phyloP scores from a whole-genome alignment of 2,888 invertebrate genomes.

The Agrochola macilenta region DNA sequence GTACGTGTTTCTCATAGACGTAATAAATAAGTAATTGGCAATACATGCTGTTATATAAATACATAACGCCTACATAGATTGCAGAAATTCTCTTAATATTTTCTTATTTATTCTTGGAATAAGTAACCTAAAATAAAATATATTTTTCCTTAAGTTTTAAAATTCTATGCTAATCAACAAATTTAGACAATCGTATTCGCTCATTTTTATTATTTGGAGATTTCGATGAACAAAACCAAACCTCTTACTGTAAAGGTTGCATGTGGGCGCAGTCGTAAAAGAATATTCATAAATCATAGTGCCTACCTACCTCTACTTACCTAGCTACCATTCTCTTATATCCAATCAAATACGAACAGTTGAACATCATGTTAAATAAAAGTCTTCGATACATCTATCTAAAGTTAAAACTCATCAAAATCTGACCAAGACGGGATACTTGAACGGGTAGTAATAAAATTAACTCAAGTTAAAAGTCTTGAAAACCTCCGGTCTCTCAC shows the following conservation, averaged over 20 bases:
- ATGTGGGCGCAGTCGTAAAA: constrained; percentile 44
- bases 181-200: neutral
- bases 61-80: neutral
- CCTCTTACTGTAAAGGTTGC: constrained; percentile 21
- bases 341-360: constrained; percentile 11
- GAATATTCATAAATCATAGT: constrained; percentile 24
- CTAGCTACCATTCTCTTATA: neutral
- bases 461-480: constrained; percentile 25
- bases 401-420: constrained; percentile 10
- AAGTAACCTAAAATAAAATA: neutral
- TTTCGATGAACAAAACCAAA: constrained; percentile 27
- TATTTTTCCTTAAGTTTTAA: too few relatives aligned
- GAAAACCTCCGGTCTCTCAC: constrained; percentile 29
- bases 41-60: constrained; percentile 2
- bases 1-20: constrained; percentile 6
- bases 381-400: neutral
- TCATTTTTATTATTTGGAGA: constrained; percentile 17
- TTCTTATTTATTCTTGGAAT: neutral
- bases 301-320: constrained; percentile 1
- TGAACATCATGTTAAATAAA: neutral
- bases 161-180: neutral
- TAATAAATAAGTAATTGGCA: constrained; percentile 20
- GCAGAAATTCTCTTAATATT: neutral
- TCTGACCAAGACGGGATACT: neutral
- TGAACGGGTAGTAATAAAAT: constrained; percentile 35